Evolutionary conservation across 2,797 vertebrate species (phyloP), one percentile per base, ranked within the genome.

Genomic region (Adrianichthys oophorus): DNA sequence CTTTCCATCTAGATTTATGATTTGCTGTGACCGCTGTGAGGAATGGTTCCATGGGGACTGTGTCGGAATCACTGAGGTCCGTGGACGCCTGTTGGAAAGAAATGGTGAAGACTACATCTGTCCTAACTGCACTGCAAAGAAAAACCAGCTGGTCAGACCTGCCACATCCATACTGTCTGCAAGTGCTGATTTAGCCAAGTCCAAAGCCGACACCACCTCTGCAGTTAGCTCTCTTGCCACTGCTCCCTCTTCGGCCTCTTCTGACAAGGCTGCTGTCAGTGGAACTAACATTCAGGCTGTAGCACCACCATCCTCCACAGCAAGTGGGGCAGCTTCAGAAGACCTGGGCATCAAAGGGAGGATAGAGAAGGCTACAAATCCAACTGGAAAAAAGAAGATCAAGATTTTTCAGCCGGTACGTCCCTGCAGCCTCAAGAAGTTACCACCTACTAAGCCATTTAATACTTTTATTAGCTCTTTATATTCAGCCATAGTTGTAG

Each of bases 351-450:
- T 99, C 81, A 99, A 99, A 90, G 98, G 98, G 69, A 92, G 98
- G 72, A 99, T 99, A 77, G 98, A 99, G 89, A 99, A 99, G 77
- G 95, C 98, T 24, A 93, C 92, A 18, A 95, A 98, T 86, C 97
- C 97, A 32, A 99, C 94, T 48, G 96, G 97, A 58, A 99, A 99
- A 89, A 99, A 98, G 87, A 99, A 97, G 71, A 95, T 99, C 8
- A 99, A 99, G 93, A 98, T 99, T 89, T 99, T 99, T 91, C 96
- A 99, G 76, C 97, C 97, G 85, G 98, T 99, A 91, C 89, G 97
- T 97, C 51, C 32, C 53, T 57, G n/a, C 19, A 61, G n/a, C 44
- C 53, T 21, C 3, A 5, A 54, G 44, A 4, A 1, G 15, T 24
- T 63, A 45, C 15, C 0, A 56, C 3, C 4, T 4, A 24, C 17